Conservation (phyloP, 2,113 vertebrate genomes). For the Macrotus californicus region DNA sequence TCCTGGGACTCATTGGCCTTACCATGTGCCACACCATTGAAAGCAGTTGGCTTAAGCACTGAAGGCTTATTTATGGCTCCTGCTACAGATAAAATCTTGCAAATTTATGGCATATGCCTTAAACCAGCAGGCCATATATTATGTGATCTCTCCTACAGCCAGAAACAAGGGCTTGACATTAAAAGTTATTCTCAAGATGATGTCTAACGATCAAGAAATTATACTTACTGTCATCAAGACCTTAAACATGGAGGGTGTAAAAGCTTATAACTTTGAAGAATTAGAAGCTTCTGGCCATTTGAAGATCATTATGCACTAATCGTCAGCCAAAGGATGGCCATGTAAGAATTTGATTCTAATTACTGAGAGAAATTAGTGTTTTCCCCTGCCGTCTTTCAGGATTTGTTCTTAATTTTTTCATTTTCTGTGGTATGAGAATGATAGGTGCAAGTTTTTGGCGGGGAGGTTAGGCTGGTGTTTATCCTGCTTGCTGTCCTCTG, state of each 20-base stretch:
- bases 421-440: background rate
- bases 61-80: background rate
- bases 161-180: background rate
- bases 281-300: background rate
- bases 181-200: background rate
- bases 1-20: background rate
- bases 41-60: background rate
- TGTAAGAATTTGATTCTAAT: background rate
- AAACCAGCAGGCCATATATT: background rate
- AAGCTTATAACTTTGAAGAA: conserved; percentile 1
- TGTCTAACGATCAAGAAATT: background rate
- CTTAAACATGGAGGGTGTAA: background rate
- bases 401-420: background rate
- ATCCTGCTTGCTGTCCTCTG: background rate
- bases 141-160: background rate
- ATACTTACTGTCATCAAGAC: background rate
- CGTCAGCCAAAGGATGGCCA: background rate
- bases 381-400: background rate
- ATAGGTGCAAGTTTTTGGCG: background rate
- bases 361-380: background rate
- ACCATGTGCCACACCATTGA: background rate
- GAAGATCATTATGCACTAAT: background rate
- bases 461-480: background rate
- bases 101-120: background rate
- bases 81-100: background rate